These are phyloP conservation scores for Sarcophaga rosellei DNA, from an alignment of 2,888 invertebrate genomes.

Conservation along the genomic window DNA sequence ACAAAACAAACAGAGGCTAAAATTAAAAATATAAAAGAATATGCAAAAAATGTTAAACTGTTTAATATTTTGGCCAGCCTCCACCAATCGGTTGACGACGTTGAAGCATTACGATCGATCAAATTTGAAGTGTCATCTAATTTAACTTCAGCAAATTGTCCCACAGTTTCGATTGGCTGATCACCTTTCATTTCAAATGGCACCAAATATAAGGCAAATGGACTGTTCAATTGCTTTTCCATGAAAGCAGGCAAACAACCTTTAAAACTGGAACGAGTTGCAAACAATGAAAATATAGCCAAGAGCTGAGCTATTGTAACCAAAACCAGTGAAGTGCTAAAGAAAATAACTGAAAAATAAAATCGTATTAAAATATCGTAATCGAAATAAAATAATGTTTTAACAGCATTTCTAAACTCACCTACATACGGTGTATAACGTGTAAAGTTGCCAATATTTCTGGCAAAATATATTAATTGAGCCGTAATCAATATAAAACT, in stretches of 20 bases:
- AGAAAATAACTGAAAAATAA: conserved; percentile 82
- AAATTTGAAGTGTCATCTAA: conserved; percentile 71
- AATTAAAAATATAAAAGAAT: conserved; percentile 64
- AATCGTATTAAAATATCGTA: neutral
- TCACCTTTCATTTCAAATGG: conserved; percentile 29
- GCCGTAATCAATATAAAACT: conserved; percentile 83
- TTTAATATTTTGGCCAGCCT: conserved; percentile 71
- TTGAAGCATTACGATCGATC: conserved; percentile 61
- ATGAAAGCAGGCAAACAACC: conserved; percentile 67
- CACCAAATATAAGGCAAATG: conserved; percentile 49
- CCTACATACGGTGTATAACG: conserved; percentile 80
- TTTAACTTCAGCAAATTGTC: conserved; percentile 70
- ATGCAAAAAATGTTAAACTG: conserved; percentile 67
- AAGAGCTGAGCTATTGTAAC: conserved; percentile 82
- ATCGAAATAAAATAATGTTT: neutral
- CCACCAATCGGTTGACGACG: conserved; percentile 70
- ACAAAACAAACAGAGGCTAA: conserved; percentile 64
- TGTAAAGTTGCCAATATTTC: conserved; percentile 80
- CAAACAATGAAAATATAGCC: conserved; percentile 81
- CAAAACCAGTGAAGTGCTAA: conserved; percentile 82
- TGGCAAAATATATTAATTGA: conserved; percentile 84
- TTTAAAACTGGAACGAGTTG: conserved; percentile 68
- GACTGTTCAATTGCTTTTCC: conserved; percentile 67
- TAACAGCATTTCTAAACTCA: conserved; percentile 68
- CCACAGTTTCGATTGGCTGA: conserved; percentile 56